A percentile compares a stretch with the other conserved stretches of the same genome.
Evolutionary conservation across 2,888 invertebrate species (phyloP).

Genomic region (Malthinus flaveolus): DNA sequence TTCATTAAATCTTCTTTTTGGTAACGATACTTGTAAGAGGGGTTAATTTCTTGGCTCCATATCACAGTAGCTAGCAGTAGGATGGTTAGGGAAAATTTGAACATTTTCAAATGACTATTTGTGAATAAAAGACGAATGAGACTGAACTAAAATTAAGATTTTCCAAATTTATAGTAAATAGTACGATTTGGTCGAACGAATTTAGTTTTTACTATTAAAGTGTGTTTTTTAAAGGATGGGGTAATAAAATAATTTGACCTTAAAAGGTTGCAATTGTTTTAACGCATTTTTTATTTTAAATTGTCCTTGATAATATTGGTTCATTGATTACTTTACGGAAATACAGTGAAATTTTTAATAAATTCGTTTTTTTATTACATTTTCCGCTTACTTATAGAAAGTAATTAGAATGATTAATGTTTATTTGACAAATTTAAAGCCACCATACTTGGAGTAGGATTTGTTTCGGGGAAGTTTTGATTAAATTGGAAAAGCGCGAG

Average conservation of each 20-base stretch:
- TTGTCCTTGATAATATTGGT: constrained; percentile 21
- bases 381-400: too few species aligned
- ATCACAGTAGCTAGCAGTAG: constrained; percentile 18
- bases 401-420: too few species aligned
- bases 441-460: too few species aligned
- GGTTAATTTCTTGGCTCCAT: constrained; percentile 30
- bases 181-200: constrained; percentile 18
- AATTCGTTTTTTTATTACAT: too few species aligned
- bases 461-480: too few species aligned
- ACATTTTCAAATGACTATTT: constrained; percentile 23
- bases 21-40: constrained; percentile 49
- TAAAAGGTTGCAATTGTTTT: constrained; percentile 24
- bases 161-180: constrained; percentile 18
- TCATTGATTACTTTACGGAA: constrained; percentile 21
- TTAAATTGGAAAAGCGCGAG: too few species aligned
- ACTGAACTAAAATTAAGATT: neutral
- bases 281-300: constrained; percentile 21
- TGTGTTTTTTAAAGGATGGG: constrained; percentile 21
- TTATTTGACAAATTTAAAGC: too few species aligned
- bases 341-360: constrained; percentile 21
- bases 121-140: neutral
- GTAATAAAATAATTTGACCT: constrained; percentile 24
- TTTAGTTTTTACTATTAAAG: constrained; percentile 17
- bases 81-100: constrained; percentile 18
- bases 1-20: constrained; percentile 52